Evolutionary conservation across 2,113 vertebrate genomes (phyloP), one percentile per base, ranked within the genome.

Genomic region (Megaptera novaeangliae): DNA sequence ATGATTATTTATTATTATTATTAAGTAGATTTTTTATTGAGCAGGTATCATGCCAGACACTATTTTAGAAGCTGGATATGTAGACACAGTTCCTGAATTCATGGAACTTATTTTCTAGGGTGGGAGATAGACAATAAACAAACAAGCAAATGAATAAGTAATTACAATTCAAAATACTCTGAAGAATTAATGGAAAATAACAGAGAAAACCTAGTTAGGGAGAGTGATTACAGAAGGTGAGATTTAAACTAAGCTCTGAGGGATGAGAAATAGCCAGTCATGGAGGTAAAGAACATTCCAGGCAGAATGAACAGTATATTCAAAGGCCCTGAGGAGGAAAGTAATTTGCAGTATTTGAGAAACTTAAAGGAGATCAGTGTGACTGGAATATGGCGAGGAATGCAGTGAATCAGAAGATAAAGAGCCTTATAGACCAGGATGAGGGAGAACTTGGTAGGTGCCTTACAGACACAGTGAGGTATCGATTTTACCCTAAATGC

Each of bases 11-110:
- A 74, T 61, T 61, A 27, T 59, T 61, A 61, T 27, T 61, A 27
- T 6, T 80, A 92, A 83, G 39, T 57, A 92, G 34, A 80, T 92
- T 69, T 96, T 96, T 92, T 83, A 72, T 27, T 86, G 69, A 77
- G 31, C 59, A 96, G 72, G 7, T 82, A 90, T 89, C 39, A 85
- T 78, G 29, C 13, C 52, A 82, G 64, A 71, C 1, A 8, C 55
- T 66, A 39, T 82, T 89, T 94, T 92, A 87, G 69, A 92, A 94
- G 29, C 29, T 85, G 27, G 21, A 13, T 88, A 31, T 39, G 8
- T 69, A 27, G 21, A 82, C 55, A 72, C 27, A 59, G 57, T 68
- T 63, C 66, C 59, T 82, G 29, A 86, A 75, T 85, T 74, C 49
- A 34, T 94, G 66, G 27, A 92, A 17, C n/a, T 72, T 94, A 63